Base-by-base conservation (phyloP, 2,797 vertebrate species). In the Antennarius maculatus region DNA sequence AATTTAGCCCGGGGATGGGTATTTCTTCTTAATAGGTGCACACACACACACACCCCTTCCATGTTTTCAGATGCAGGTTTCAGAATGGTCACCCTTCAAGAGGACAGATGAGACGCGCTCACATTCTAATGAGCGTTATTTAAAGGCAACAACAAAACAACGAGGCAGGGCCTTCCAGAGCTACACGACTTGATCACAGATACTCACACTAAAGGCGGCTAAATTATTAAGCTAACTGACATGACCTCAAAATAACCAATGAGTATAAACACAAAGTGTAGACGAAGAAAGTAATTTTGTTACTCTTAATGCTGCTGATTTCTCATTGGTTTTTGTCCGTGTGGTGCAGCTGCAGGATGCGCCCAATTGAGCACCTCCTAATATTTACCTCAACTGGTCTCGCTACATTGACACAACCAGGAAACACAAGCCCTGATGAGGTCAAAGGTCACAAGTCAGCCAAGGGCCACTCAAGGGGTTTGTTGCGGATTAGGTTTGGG, bases 41-140 rank as follows among this genome's bases (percentile, higher is more conserved):
- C n/a, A n/a, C n/a, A n/a, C n/a, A n/a, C n/a, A n/a, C n/a, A n/a
- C n/a, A n/a, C 68, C 15, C 31, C 63, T 45, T 29, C 76, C 59
- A 80, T 71, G 51, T 87, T 88, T 84, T 73, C 88, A 71, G 71
- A 83, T 83, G 15, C 37, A 59, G 69, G 68, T 74, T 87, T 84
- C 76, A 74, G 84, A 89, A 90, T 87, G 79, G 79, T 77, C 72
- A 80, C 74, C 80, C 62, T 81, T 90, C 76, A 83, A 62, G 57
- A 81, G 68, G 71, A 86, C 75, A 76, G 75, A 90, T 89, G 79
- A 84, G 79, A 74, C 75, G 48, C 13, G 55, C 74, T 86, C 59
- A 64, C 59, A 66, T 87, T 82, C 76, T 87, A 88, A 90, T 89
- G 88, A 88, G 86, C 60, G 74, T 82, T 62, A 89, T 88, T 89